Base-by-base conservation (phyloP, 2,888 invertebrate species). In the Bellardia bayeri region DNA sequence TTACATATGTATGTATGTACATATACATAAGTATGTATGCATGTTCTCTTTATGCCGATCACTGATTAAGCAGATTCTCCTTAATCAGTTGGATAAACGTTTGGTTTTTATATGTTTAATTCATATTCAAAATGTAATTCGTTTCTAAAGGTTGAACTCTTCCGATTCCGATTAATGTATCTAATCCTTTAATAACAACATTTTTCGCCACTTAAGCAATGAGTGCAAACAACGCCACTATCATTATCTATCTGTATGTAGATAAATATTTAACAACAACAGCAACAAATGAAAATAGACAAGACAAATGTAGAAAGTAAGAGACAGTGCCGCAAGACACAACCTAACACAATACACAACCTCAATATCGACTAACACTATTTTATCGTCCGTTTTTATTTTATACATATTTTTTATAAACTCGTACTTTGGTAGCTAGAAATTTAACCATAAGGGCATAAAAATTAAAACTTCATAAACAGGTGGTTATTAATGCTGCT, bases 401-500 rank as follows among this genome's bases (percentile, higher is more conserved):
- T 37, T 64, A n/a, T 40, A 40, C 2, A 23, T 63, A 49, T 37
- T 33, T 3, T 51, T 56, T 68, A 9, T 45, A 42, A 23, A 23
- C 1, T 37, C 6, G 13, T 45, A 56, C 33, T 58, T 61, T 58
- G 66, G 64, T 51, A 49, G 58, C 58, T 58, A 82, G 74, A 82
- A 72, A 58, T 49, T 74, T 37, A 66, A 54, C 40, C 81, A 66
- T 66, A 82, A 58, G 66, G 74, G 58, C 45, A 68, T 49, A 30
- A 37, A 56, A 7, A 64, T 54, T 45, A 30, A 71, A 63, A 54
- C 42, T 16, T 16, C n/a, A 64, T 11, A 72, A 79, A 72, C 81
- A 82, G 82, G 74, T 74, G 74, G 64, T 72, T 63, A 45, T 56
- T 79, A 54, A 23, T 51, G 37, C 42, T 66, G 11, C 66, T 51